A percentile compares a stretch with the other conserved stretches of the same genome.
Conservation (phyloP, 2,797 vertebrate species). For the Pogonophryne albipinna region DNA sequence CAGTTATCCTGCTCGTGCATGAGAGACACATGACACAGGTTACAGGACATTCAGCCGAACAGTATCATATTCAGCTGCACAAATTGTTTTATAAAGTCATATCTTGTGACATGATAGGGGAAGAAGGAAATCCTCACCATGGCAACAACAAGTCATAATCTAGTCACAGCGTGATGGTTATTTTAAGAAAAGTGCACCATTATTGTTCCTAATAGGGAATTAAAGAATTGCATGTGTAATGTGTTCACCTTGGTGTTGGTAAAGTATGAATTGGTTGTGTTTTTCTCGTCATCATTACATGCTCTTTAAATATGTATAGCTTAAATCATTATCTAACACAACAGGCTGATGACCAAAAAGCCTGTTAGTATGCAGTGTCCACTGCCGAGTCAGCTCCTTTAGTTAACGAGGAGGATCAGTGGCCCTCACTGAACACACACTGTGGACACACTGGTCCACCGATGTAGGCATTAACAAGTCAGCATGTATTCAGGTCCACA, state of each 20-base stretch:
- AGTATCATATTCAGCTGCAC: constrained; percentile 37
- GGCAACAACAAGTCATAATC: constrained; percentile 62
- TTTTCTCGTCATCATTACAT: constrained; percentile 1
- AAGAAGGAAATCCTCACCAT: constrained; percentile 57
- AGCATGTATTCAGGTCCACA: constrained; percentile 28
- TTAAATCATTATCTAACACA: neutral
- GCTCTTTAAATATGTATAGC: constrained; percentile 6
- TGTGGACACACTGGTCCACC: constrained; percentile 25
- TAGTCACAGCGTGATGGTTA: constrained; percentile 45
- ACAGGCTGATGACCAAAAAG: constrained; percentile 13
- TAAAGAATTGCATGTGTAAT: neutral
- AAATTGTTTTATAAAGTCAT: constrained; percentile 34
- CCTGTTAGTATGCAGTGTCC: constrained; percentile 13
- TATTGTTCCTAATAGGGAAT: constrained; percentile 21
- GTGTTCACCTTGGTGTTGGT: constrained; percentile 4
- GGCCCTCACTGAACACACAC: constrained; percentile 20
- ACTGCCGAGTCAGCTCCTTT: constrained; percentile 54
- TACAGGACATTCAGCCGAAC: constrained; percentile 13
- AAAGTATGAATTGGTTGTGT: neutral
- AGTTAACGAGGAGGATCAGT: constrained; percentile 34
- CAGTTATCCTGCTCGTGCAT: constrained; percentile 28
- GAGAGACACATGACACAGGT: constrained; percentile 27
- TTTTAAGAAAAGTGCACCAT: constrained; percentile 51
- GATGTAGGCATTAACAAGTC: constrained; percentile 8
- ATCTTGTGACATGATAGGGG: constrained; percentile 45